These are phyloP conservation scores for Coremacera marginata DNA, from an alignment of 2,888 invertebrate species.

Conservation along the genomic window DNA sequence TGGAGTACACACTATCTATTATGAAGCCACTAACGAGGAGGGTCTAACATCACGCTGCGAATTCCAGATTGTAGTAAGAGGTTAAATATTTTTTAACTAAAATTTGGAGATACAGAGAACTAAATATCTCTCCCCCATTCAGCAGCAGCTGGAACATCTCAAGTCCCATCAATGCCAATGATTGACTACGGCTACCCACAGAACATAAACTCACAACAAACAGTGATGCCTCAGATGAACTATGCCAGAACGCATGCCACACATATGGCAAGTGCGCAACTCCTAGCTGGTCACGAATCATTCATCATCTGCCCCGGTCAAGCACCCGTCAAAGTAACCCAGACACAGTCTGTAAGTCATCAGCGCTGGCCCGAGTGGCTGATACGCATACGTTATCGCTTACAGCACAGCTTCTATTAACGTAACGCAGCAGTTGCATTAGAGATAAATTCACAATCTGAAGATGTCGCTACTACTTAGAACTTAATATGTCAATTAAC, in stretches of 20 bases:
- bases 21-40: slow-evolving; percentile 75
- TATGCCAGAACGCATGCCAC: not conserved
- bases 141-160: slow-evolving; percentile 42
- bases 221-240: slow-evolving; percentile 8
- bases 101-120: too few species aligned
- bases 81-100: slow-evolving; percentile 62
- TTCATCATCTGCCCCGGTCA: slow-evolving; percentile 66
- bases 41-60: slow-evolving; percentile 76
- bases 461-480: not conserved
- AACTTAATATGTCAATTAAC: too few species aligned
- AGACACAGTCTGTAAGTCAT: slow-evolving; percentile 66
- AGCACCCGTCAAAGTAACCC: slow-evolving; percentile 63
- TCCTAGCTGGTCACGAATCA: slow-evolving; percentile 60
- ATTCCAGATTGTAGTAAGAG: slow-evolving; percentile 74
- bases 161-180: slow-evolving; percentile 26
- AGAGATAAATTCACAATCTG: too few species aligned
- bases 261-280: slow-evolving; percentile 44
- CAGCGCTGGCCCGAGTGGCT: slow-evolving; percentile 49
- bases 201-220: not conserved
- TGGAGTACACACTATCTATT: slow-evolving; percentile 75
- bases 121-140: not conserved
- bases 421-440: too few species aligned
- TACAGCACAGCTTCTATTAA: not conserved
- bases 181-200: slow-evolving; percentile 7
- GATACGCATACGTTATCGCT: slow-evolving; percentile 49